phyloP scores from a whole-genome alignment of 2,113 vertebrate genomes.

The Myotis yumanensis region DNA sequence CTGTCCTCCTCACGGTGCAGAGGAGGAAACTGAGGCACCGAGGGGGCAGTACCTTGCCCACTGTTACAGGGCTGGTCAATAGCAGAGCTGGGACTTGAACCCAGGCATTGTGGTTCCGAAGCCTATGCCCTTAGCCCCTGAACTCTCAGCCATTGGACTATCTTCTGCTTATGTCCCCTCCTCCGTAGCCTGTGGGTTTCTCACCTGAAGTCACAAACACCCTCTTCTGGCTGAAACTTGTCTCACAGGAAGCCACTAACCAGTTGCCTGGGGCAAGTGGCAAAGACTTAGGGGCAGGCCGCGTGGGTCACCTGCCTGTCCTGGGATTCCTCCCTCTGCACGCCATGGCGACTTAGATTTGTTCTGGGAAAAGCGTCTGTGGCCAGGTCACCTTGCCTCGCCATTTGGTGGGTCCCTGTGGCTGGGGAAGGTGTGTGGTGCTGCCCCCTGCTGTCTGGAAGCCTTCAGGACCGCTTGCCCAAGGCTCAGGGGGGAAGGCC shows the following conservation, averaged over 20 bases:
- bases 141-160: neutral
- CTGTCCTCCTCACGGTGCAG: neutral
- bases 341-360: neutral
- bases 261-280: neutral
- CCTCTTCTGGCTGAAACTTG: neutral
- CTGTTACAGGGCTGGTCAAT: neutral
- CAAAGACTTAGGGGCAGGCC: neutral
- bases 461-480: neutral
- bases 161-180: neutral
- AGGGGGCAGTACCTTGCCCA: neutral
- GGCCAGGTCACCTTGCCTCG: neutral
- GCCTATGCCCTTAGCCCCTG: neutral
- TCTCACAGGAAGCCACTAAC: neutral
- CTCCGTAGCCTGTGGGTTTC: neutral
- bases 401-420: neutral
- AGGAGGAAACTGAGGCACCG: neutral
- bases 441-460: slow-evolving; percentile 38
- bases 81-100: slow-evolving; percentile 17
- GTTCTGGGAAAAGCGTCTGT: neutral
- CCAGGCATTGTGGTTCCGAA: neutral
- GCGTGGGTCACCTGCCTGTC: neutral
- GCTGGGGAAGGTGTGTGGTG: neutral
- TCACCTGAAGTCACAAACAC: neutral
- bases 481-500: neutral
- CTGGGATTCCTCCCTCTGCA: neutral